Evolutionary conservation across 2,113 vertebrate genomes (phyloP).

Genomic region (Sialia sialis): DNA sequence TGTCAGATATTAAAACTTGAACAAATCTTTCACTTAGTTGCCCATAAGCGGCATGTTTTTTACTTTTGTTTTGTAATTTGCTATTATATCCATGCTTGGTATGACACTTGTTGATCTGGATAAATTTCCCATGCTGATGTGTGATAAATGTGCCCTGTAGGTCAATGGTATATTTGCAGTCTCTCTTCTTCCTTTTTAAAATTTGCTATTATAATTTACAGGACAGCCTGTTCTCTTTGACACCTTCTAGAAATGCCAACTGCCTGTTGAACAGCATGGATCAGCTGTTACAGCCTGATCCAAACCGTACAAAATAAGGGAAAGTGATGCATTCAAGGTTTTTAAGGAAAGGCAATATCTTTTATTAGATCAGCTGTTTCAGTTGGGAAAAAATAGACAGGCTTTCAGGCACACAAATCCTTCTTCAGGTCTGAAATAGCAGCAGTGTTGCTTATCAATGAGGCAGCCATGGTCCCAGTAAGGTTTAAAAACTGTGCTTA

Average conservation of each 20-base stretch:
- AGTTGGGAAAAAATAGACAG: neutral
- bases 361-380: conserved; percentile 37
- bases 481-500: neutral
- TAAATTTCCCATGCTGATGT: neutral
- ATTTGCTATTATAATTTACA: neutral
- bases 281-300: neutral
- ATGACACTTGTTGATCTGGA: neutral
- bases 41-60: neutral
- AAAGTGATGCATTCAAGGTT: neutral
- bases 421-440: conserved; percentile 45
- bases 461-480: neutral
- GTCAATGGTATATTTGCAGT: neutral
- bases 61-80: neutral
- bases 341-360: conserved; percentile 14
- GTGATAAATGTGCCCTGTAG: neutral
- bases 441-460: conserved; percentile 4
- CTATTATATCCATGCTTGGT: neutral
- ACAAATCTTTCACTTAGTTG: neutral
- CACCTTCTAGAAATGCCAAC: neutral
- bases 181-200: neutral
- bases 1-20: neutral
- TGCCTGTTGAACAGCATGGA: neutral
- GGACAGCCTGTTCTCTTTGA: neutral
- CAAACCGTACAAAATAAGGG: neutral
- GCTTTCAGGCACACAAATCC: conserved; percentile 13